A percentile compares a stretch with the other conserved stretches of the same genome.
Conservation (phyloP, 2,888 invertebrate species). For the Trissonchulus latispiculum region DNA sequence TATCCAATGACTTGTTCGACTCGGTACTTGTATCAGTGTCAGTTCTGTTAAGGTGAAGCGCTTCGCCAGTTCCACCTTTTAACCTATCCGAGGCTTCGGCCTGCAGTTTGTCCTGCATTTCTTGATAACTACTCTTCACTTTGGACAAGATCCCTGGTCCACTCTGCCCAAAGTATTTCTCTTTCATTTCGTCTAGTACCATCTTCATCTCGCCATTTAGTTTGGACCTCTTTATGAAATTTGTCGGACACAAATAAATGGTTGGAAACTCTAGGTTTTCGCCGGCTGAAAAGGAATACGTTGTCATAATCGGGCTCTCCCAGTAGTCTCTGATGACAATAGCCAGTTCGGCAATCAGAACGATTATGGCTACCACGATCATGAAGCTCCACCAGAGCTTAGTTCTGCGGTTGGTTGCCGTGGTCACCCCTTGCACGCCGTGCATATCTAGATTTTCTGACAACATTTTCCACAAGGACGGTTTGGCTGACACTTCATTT, state of each 20-base stretch:
- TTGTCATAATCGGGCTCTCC: not conserved
- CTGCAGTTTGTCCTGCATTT: not conserved
- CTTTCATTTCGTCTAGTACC: too few species aligned
- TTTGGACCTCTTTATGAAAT: not conserved
- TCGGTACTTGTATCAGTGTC: not conserved
- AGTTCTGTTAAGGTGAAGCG: not conserved
- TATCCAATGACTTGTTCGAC: too few species aligned
- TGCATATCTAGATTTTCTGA: constrained; percentile 6
- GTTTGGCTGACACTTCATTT: too few species aligned
- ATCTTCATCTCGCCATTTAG: too few species aligned
- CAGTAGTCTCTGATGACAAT: not conserved
- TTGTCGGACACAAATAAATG: not conserved
- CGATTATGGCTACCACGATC: not conserved
- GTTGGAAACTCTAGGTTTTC: not conserved
- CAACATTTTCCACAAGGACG: too few species aligned
- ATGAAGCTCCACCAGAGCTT: not conserved
- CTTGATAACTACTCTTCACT: not conserved
- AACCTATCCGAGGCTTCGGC: not conserved
- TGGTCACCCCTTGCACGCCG: not conserved
- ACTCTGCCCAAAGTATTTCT: not conserved
- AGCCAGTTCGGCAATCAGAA: not conserved
- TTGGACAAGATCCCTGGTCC: not conserved
- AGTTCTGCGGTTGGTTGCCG: not conserved
- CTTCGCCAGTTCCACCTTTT: not conserved
- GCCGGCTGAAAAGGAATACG: not conserved